These are phyloP conservation scores for Chelonus formosanus DNA, from an alignment of 2,888 invertebrate genomes.

Conservation along the genomic window DNA sequence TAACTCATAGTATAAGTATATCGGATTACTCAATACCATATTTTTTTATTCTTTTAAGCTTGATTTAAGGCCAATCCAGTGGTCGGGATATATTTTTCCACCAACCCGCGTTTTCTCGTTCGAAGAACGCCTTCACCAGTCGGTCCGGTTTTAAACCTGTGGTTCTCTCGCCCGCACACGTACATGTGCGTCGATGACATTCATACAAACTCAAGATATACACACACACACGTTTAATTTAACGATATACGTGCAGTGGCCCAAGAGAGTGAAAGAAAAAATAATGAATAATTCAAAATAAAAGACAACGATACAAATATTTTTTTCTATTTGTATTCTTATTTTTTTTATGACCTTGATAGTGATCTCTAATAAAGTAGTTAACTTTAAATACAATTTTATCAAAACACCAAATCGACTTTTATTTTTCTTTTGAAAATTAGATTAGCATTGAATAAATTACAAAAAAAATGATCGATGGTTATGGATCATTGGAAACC, in stretches of 20 bases:
- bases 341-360: too few relatives aligned
- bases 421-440: too few relatives aligned
- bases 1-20: background rate
- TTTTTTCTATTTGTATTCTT: too few relatives aligned
- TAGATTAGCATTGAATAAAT: slow-evolving; percentile 7
- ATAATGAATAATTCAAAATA: background rate
- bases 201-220: slow-evolving; percentile 31
- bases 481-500: slow-evolving; percentile 49
- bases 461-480: slow-evolving; percentile 50
- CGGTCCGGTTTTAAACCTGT: slow-evolving; percentile 61
- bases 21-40: slow-evolving; percentile 8
- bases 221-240: slow-evolving; percentile 31
- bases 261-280: background rate
- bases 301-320: background rate
- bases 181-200: slow-evolving; percentile 44
- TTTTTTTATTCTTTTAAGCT: slow-evolving; percentile 13
- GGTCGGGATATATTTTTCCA: background rate
- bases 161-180: slow-evolving; percentile 34
- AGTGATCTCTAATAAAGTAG: too few relatives aligned
- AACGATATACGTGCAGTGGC: slow-evolving; percentile 34
- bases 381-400: too few relatives aligned
- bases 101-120: slow-evolving; percentile 44
- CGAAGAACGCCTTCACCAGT: slow-evolving; percentile 60
- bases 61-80: slow-evolving; percentile 15
- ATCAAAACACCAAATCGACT: slow-evolving; percentile 1